Base-by-base conservation (phyloP, 2,888 invertebrate species). In the Gonocerus acuteangulatus region DNA sequence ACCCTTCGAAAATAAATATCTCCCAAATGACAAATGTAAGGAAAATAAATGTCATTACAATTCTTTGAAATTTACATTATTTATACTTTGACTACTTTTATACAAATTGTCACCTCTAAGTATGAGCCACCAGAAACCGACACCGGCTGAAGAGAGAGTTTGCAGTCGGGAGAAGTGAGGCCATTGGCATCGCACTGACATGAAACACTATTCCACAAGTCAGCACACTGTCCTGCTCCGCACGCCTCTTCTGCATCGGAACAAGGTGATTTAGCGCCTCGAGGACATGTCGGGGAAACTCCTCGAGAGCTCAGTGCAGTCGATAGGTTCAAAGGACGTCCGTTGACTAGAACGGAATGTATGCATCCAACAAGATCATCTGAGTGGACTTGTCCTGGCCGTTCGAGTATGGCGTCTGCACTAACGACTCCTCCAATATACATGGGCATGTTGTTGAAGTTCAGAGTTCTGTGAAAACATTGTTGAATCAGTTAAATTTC, bases 321-420 rank as follows among this genome's bases (percentile, higher is more conserved):
- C 62, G 88, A 88, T 56, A 94, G 76, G 72, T 94, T 93, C 21
- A 94, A 73, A 1, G 84, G 77, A 19, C 91, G 81, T 2, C 93
- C 94, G 71, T 95, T 94, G 58, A 95, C 82, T 0, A 87, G 83
- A 1, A 95, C 86, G 68, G 91, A 91, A 71, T 94, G 92, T 67
- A 95, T 83, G 72, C 96, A 96, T 3, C 96, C 96, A 15, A 95
- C 86, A 63, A 96, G 84, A 73, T 95, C 95, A 72, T 95, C 94
- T 0, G 93, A 86, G 70, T 87, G 87, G 39, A 95, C 83, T 75
- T 95, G 94, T 0, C 91, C 92, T 0, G 90, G 90, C 47, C 93
- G 81, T 73, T 93, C 91, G 22, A 94, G 75, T 0, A 94, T 84
- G 13, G 92, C 89, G 74, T 91, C 90, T 0, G 93, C 89, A 67